phyloP scores from a whole-genome alignment of 2,113 vertebrate species.

The Antennarius striatus region DNA sequence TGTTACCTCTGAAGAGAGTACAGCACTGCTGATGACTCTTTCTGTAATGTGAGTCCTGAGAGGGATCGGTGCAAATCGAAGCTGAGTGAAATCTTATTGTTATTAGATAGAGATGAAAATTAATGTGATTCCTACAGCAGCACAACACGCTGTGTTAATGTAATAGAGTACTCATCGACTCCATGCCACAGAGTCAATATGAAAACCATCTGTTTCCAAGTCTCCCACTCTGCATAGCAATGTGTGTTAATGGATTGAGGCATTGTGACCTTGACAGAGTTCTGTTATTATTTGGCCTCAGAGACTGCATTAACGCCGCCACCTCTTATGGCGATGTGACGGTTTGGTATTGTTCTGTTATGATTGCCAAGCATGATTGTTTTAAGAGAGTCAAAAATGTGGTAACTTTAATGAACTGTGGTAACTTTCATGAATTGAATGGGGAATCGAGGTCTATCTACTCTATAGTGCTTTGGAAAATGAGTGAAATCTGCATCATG shows the following conservation, averaged over 20 bases:
- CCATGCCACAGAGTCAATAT: slow-evolving; percentile 67
- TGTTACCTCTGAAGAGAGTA: slow-evolving; percentile 41
- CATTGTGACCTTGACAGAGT: slow-evolving; percentile 66
- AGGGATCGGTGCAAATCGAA: slow-evolving; percentile 52
- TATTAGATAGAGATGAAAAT: slow-evolving; percentile 71
- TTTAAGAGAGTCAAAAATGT: slow-evolving; percentile 55
- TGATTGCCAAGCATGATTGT: slow-evolving; percentile 51
- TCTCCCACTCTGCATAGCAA: slow-evolving; percentile 67
- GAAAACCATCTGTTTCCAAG: slow-evolving; percentile 80
- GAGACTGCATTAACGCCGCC: slow-evolving; percentile 41
- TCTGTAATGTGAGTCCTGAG: slow-evolving; percentile 27
- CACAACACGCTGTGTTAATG: slow-evolving; percentile 62
- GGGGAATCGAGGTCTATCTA: slow-evolving; percentile 18
- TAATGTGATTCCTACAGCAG: slow-evolving; percentile 64
- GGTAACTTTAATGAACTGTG: slow-evolving; percentile 46
- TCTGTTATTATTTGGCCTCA: slow-evolving; percentile 63
- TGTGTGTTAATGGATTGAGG: slow-evolving; percentile 67
- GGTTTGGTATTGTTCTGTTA: slow-evolving; percentile 61
- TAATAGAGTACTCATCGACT: slow-evolving; percentile 68
- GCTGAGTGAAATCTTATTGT: slow-evolving; percentile 53
- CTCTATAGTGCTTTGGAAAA: slow-evolving; percentile 29
- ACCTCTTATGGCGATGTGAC: slow-evolving; percentile 40
- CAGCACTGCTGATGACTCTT: not conserved
- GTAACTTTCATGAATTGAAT: slow-evolving; percentile 42
- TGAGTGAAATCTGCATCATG: slow-evolving; percentile 22